Evolutionary conservation across 2,888 invertebrate species (phyloP).

Genomic region (Odontocerum albicorne): DNA sequence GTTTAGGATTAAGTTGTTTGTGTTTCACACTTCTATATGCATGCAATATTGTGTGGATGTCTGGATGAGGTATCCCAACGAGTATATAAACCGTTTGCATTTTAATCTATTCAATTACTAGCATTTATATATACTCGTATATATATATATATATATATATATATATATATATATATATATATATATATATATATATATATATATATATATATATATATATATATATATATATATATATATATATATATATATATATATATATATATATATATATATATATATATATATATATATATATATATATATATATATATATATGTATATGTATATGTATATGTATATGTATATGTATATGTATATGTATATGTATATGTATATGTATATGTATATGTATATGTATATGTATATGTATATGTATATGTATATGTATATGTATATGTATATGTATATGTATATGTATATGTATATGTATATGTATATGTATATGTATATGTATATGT

Average conservation of each 20-base stretch:
- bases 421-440: neutral
- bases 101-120: too few species aligned
- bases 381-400: neutral
- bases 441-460: neutral
- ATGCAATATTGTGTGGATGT: too few species aligned
- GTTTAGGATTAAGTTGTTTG: too few species aligned
- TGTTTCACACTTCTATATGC: too few species aligned
- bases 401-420: neutral
- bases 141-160: neutral
- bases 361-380: neutral
- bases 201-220: neutral
- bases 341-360: neutral
- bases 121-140: too few species aligned
- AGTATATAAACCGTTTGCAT: too few species aligned
- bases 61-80: too few species aligned
- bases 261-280: neutral
- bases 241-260: neutral
- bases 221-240: neutral
- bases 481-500: neutral
- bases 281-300: neutral
- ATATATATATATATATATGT: neutral
- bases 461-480: neutral
- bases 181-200: neutral
- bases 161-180: neutral
- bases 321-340: neutral